A percentile compares a stretch with the other conserved stretches of the same genome.
Conservation (phyloP, 2,113 vertebrate genomes). For the Uria lomvia region DNA sequence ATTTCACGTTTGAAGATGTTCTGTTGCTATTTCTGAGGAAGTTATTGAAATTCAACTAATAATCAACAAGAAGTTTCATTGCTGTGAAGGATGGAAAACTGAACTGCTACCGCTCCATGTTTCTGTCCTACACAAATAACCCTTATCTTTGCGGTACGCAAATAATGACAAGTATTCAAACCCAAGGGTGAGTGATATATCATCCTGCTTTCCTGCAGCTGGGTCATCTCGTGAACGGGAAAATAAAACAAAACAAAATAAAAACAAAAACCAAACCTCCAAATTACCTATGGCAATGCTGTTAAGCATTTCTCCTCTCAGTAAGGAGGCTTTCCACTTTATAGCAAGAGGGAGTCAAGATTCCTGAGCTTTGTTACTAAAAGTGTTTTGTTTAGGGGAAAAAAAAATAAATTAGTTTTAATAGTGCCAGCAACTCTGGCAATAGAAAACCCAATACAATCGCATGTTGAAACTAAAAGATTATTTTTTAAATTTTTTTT, state of each 20-base stretch:
- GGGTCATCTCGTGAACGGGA: not conserved
- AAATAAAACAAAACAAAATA: not conserved
- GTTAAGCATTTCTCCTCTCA: not conserved
- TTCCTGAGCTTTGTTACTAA: not conserved
- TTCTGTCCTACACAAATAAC: not conserved
- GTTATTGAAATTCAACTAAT: not conserved
- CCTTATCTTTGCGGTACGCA: rapidly evolving
- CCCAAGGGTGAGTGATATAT: not conserved
- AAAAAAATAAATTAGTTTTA: not conserved
- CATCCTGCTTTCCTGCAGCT: not conserved
- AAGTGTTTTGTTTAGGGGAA: not conserved
- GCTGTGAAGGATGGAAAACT: not conserved
- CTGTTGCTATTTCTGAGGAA: not conserved
- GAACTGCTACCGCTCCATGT: not conserved
- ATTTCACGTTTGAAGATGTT: not conserved
- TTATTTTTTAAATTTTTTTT: not conserved
- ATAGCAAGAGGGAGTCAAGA: not conserved
- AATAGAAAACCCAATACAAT: not conserved
- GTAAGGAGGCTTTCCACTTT: not conserved
- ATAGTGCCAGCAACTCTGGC: not conserved
- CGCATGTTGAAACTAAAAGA: not conserved
- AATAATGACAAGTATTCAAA: not conserved
- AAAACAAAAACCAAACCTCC: not conserved
- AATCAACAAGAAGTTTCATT: not conserved
- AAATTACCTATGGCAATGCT: not conserved